phyloP scores from a whole-genome alignment of 1,140 invertebrate species.

The Ectropis grisescens region DNA sequence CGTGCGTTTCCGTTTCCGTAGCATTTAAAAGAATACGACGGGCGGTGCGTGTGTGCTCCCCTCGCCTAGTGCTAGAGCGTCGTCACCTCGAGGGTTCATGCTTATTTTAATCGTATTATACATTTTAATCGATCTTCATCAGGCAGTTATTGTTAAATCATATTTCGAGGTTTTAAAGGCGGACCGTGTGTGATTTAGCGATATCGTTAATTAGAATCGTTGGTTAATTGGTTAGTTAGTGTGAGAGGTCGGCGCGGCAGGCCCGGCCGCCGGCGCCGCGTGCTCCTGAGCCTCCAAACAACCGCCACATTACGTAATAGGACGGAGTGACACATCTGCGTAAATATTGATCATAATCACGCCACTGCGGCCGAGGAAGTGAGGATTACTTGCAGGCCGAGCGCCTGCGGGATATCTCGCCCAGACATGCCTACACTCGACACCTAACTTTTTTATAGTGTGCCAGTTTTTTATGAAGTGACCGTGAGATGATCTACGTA shows the following conservation, averaged over 20 bases:
- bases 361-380: constrained; percentile 34
- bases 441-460: too few relatives aligned
- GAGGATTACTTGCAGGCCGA: constrained; percentile 32
- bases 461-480: too few relatives aligned
- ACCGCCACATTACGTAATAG: constrained; percentile 45
- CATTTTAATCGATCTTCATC: constrained; percentile 9
- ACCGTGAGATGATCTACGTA: too few relatives aligned
- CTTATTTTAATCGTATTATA: constrained; percentile 25
- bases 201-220: too few relatives aligned
- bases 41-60: constrained; percentile 22
- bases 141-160: too few relatives aligned
- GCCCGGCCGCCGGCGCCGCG: too few relatives aligned
- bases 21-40: constrained; percentile 19
- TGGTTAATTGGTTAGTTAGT: too few relatives aligned
- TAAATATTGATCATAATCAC: constrained; percentile 63
- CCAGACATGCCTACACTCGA: background rate
- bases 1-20: constrained; percentile 18
- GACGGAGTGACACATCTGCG: constrained; percentile 37
- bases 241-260: too few relatives aligned
- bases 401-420: constrained; percentile 7
- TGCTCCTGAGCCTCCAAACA: too few relatives aligned
- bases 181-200: too few relatives aligned
- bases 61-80: constrained; percentile 13
- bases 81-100: constrained; percentile 19
- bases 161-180: too few relatives aligned